Evolutionary conservation across 2,797 vertebrate genomes (phyloP), one percentile per base, ranked within the genome.

Genomic region (Acipenser transmontanus): DNA sequence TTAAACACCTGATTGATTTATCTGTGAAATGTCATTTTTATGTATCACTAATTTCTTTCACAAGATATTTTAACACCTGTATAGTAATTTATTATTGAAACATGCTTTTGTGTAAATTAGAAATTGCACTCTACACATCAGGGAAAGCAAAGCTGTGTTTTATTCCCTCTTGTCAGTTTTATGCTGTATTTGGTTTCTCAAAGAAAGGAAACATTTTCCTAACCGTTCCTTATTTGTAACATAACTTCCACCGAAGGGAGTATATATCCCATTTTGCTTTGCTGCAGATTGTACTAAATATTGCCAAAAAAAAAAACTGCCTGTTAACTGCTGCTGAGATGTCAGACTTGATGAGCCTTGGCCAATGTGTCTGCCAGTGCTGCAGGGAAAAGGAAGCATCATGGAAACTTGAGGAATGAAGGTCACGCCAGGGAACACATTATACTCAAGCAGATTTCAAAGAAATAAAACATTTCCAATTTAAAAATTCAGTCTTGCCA

Each of bases 131-230:
- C 17, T 17, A 17, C 17, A 17, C 17, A 17, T 17, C 17, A 17
- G 17, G 17, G 17, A 17, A 17, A 17, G 17, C 54, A 12, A 57
- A 57, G 54, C 54, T 12, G 54, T 57, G 12, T 57, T 57, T 57
- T 66, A 49, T 56, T 68, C 74, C 78, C 73, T 61, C 77, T 70
- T 67, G 50, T 7, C 6, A 34, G 73, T 80, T 77, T 84, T 81
- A 73, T 71, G 80, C 73, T 78, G 63, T 56, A 79, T 84, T 76
- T 72, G 64, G 61, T 68, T 63, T 70, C 51, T 17, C 69, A 72
- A 57, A 2, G 14, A 57, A n/a, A 13, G 54, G 2, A 57, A 57
- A 57, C 54, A n/a, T 57, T n/a, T 57, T n/a, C 11, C 54, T n/a
- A 13, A n/a, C 54, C 6, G 47, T 48, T 61, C 49, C 49, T 47